Conservation (phyloP, 2,888 invertebrate genomes). For the Syritta pipiens region DNA sequence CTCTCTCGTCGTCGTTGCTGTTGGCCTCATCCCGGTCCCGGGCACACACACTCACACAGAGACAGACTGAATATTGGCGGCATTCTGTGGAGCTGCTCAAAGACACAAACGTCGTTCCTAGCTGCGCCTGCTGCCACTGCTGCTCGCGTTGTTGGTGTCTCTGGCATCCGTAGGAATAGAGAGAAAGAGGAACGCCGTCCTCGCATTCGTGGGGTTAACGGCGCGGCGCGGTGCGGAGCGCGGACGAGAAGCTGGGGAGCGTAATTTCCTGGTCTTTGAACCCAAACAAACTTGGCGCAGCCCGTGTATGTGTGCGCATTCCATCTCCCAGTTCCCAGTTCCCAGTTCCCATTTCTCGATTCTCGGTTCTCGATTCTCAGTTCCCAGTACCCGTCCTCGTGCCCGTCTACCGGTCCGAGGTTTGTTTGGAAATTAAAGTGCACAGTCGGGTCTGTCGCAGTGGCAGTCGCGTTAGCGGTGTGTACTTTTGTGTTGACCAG, state of each 20-base stretch:
- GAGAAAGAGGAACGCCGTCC: constrained; percentile 12
- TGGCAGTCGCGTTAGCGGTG: constrained; percentile 5
- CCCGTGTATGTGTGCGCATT: constrained; percentile 46
- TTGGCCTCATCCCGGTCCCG: no score
- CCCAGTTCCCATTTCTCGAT: neutral
- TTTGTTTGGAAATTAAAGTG: constrained; percentile 49
- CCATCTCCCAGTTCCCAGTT: constrained; percentile 4
- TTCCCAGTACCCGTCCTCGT: neutral
- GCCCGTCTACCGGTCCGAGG: neutral
- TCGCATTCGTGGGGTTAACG: constrained; percentile 43
- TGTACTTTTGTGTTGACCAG: constrained; percentile 1
- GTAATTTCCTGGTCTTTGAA: constrained; percentile 71
- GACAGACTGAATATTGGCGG: constrained; percentile 21
- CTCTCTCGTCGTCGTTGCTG: neutral
- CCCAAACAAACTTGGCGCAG: constrained; percentile 70
- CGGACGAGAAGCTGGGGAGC: constrained; percentile 40
- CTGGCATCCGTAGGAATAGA: neutral
- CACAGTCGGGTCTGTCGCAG: constrained; percentile 26
- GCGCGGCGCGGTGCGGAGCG: neutral
- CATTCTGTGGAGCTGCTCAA: constrained; percentile 39
- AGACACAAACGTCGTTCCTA: constrained; percentile 9
- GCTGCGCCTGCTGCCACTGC: constrained; percentile 3
- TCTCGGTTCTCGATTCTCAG: neutral
- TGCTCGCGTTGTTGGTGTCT: neutral
- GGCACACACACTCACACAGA: neutral